These are phyloP conservation scores for Sceliomorpha sp. DNA, from an alignment of 2,888 invertebrate species.

Conservation along the genomic window DNA sequence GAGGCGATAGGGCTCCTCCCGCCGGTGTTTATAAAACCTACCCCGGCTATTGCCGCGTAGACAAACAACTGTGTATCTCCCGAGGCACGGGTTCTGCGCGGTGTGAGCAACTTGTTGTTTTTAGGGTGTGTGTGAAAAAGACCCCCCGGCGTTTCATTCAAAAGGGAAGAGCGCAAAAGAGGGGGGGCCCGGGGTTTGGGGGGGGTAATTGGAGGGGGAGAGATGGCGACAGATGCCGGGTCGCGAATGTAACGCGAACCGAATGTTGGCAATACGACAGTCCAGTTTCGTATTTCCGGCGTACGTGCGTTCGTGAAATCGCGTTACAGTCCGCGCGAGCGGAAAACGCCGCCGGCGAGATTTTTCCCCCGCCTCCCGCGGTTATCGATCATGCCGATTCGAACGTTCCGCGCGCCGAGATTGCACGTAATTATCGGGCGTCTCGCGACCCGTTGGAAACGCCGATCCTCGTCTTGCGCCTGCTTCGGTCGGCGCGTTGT, in stretches of 20 bases:
- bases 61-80: no score
- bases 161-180: no score
- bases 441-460: conserved; percentile 13
- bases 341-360: conserved; percentile 29
- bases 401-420: conserved; percentile 18
- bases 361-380: conserved; percentile 25
- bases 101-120: no score
- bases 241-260: conserved; percentile 35
- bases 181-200: no score
- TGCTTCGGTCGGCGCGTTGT: conserved; percentile 4
- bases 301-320: conserved; percentile 33
- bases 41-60: no score
- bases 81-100: no score
- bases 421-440: conserved; percentile 26
- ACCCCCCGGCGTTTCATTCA: conserved; percentile 31
- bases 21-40: no score
- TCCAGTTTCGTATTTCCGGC: conserved; percentile 43
- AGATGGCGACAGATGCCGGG: conserved; percentile 5
- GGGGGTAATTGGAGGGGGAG: no score
- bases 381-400: conserved; percentile 29
- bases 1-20: no score
- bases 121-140: no score
- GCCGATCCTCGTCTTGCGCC: conserved; percentile 8
- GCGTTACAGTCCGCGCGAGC: neutral
- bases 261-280: conserved; percentile 45